A percentile compares a stretch with the other conserved stretches of the same genome.
phyloP scores from a whole-genome alignment of 2,797 vertebrate genomes.

The Acipenser transmontanus region DNA sequence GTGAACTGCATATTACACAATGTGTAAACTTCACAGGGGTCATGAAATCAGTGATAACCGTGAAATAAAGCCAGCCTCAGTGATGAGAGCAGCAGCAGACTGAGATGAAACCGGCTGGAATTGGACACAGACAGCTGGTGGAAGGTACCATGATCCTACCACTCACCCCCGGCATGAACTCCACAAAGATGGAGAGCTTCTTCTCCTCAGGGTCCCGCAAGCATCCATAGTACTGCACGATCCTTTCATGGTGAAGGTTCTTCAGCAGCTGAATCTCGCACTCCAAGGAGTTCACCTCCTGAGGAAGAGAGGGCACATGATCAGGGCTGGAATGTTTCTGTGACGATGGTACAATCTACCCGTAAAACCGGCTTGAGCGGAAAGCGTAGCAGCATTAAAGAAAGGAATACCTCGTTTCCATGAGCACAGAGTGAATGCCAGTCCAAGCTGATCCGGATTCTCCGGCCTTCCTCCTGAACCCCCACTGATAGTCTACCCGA shows the following conservation, averaged over 20 bases:
- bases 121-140: too few species aligned
- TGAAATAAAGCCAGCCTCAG: not conserved
- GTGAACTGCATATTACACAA: conserved; percentile 18
- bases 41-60: too few species aligned
- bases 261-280: conserved; percentile 92
- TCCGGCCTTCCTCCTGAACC: too few species aligned
- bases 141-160: not conserved
- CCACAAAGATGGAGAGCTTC: conserved; percentile 86
- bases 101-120: not conserved
- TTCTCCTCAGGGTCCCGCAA: conserved; percentile 75
- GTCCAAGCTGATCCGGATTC: too few species aligned
- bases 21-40: not conserved
- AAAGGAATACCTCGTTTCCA: not conserved
- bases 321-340: too few species aligned
- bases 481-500: too few species aligned
- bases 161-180: conserved; percentile 89
- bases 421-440: not conserved
- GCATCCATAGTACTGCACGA: conserved; percentile 87
- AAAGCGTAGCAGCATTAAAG: not conserved
- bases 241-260: conserved; percentile 80
- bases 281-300: conserved; percentile 90
- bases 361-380: not conserved
- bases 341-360: too few species aligned
- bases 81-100: not conserved
- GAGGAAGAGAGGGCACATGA: conserved; percentile 11